Evolutionary conservation across 2,797 vertebrate species (phyloP).

Genomic region (Malurus splendens): DNA sequence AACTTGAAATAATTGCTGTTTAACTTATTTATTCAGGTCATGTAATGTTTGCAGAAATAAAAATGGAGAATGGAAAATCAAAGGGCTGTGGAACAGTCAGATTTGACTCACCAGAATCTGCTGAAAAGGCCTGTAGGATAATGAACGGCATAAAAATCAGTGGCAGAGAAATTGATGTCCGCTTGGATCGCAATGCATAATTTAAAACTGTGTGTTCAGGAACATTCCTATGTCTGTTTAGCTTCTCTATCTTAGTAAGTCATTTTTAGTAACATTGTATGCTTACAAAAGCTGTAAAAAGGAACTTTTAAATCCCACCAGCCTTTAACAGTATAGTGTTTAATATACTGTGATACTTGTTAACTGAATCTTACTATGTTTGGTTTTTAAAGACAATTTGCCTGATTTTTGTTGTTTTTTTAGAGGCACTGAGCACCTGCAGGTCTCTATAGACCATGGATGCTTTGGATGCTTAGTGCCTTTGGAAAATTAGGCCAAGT

Average conservation of each 20-base stretch:
- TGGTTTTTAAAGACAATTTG: slow-evolving; percentile 84
- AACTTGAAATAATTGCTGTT: slow-evolving; percentile 52
- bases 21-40: slow-evolving; percentile 82
- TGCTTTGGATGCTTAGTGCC: slow-evolving; percentile 47
- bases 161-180: slow-evolving; percentile 95
- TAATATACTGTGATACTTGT: slow-evolving; percentile 81
- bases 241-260: slow-evolving; percentile 92
- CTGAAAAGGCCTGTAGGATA: slow-evolving; percentile 93
- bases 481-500: slow-evolving; percentile 75
- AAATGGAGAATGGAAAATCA: slow-evolving; percentile 97
- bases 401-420: slow-evolving; percentile 64
- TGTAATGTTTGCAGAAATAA: slow-evolving; percentile 98
- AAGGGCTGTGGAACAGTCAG: slow-evolving; percentile 97
- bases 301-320: slow-evolving; percentile 77
- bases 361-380: slow-evolving; percentile 75
- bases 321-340: slow-evolving; percentile 82
- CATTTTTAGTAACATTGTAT: slow-evolving; percentile 78
- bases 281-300: slow-evolving; percentile 75
- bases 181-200: slow-evolving; percentile 93
- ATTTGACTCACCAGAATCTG: slow-evolving; percentile 92
- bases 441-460: neutral
- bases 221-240: slow-evolving; percentile 79
- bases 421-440: slow-evolving; percentile 53
- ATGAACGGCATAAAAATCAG: slow-evolving; percentile 99
- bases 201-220: slow-evolving; percentile 66